Conservation (phyloP, 2,888 invertebrate species). For the Metopia argyrocephala region DNA sequence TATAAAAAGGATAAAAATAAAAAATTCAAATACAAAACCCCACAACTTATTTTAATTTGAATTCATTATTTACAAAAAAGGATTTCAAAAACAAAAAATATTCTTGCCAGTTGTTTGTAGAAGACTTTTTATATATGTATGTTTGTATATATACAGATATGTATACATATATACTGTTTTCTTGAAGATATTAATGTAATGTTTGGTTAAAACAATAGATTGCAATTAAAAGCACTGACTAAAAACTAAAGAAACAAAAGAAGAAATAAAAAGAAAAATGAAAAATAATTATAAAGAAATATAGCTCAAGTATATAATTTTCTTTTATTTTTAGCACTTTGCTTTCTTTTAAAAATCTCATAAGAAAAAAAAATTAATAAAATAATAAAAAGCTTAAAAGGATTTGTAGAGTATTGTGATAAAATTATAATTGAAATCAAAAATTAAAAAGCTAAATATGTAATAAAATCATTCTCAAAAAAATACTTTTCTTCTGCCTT, state of each 20-base stretch:
- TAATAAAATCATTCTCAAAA: not conserved
- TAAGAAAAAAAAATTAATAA: not conserved
- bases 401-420: slow-evolving; percentile 23
- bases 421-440: slow-evolving; percentile 37
- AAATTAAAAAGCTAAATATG: not conserved
- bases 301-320: slow-evolving; percentile 59
- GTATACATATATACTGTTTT: too few relatives aligned
- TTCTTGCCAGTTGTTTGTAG: slow-evolving; percentile 20
- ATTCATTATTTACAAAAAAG: too few relatives aligned
- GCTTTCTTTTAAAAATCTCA: not conserved
- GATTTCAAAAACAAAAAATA: slow-evolving; percentile 53
- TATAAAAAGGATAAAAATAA: slow-evolving; percentile 13
- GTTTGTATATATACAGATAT: too few relatives aligned
- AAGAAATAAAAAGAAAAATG: slow-evolving; percentile 2
- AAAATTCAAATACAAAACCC: slow-evolving; percentile 26
- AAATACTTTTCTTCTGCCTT: not conserved
- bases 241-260: not conserved
- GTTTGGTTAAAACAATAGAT: slow-evolving; percentile 55
- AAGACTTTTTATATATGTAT: not conserved
- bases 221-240: slow-evolving; percentile 42
- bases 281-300: slow-evolving; percentile 53
- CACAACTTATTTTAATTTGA: too few relatives aligned
- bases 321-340: slow-evolving; percentile 2
- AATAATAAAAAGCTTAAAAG: not conserved
- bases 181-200: slow-evolving; percentile 31